phyloP scores from a whole-genome alignment of 2,888 invertebrate genomes.

The Notocelia uddmanniana region DNA sequence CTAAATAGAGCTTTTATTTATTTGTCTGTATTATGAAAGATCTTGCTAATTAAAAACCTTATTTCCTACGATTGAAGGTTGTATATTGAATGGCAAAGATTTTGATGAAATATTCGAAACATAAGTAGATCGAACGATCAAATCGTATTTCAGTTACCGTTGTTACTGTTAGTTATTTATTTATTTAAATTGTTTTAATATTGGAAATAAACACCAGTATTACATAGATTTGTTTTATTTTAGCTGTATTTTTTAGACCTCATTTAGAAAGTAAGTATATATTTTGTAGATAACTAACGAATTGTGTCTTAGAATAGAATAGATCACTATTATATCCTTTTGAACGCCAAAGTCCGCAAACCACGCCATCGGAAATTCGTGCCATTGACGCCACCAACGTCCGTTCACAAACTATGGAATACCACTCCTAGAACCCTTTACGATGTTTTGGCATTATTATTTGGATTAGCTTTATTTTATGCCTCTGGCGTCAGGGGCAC shows the following conservation, averaged over 20 bases:
- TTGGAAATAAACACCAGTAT: conserved; percentile 45
- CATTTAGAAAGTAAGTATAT: not conserved
- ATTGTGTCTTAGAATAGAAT: no score
- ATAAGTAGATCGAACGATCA: conserved; percentile 15
- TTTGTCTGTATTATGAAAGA: conserved; percentile 2
- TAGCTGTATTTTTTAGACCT: not conserved
- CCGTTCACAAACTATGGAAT: no score
- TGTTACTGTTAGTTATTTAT: conserved; percentile 42
- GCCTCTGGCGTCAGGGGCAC: no score
- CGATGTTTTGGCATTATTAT: no score
- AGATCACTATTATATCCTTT: no score
- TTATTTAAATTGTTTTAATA: conserved; percentile 38
- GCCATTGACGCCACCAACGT: no score
- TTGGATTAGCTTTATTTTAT: no score
- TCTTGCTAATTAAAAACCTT: not conserved
- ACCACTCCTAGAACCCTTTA: no score
- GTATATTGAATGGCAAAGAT: conserved; percentile 5
- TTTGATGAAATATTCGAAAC: conserved; percentile 9
- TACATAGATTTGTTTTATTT: conserved; percentile 28
- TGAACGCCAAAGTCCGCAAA: no score
- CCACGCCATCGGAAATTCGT: no score
- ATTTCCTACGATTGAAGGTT: not conserved
- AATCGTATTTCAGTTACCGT: conserved; percentile 37
- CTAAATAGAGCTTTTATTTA: not conserved
- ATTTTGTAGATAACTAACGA: not conserved